Conservation (phyloP, 1,140 invertebrate species). For the Megalonaias nervosa region DNA sequence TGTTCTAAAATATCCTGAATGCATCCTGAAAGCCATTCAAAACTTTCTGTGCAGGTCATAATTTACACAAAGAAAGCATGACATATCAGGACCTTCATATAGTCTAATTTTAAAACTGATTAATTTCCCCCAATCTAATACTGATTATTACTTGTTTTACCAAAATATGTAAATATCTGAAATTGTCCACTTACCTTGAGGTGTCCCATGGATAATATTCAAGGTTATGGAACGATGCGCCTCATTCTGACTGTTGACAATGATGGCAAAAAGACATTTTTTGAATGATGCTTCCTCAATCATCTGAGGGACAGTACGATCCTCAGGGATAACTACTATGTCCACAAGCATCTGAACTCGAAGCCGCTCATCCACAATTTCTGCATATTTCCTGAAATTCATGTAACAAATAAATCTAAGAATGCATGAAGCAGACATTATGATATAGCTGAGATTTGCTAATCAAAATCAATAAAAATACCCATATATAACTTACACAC, state of each 20-base stretch:
- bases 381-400: conserved; percentile 85
- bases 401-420: conserved; percentile 10
- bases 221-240: conserved; percentile 89
- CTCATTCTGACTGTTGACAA: conserved; percentile 88
- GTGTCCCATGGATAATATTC: conserved; percentile 91
- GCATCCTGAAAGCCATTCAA: no score
- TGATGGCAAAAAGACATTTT: conserved; percentile 89
- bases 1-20: no score
- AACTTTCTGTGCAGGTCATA: no score
- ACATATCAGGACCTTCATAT: no score
- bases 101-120: no score
- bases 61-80: no score
- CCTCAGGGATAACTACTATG: conserved; percentile 87
- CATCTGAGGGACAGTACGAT: conserved; percentile 87
- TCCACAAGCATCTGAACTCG: conserved; percentile 86
- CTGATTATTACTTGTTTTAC: no score
- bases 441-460: not conserved
- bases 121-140: no score
- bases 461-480: not conserved
- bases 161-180: no score
- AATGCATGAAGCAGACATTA: not conserved
- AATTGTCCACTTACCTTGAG: conserved; percentile 80
- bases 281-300: conserved; percentile 89
- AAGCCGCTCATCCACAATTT: conserved; percentile 87
- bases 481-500: not conserved